Percentiles rank a stretch among this genome's conserved stretches.
Evolutionary conservation across 2,797 vertebrate genomes (phyloP).

Genomic region (Pantherophis vulpinus): DNA sequence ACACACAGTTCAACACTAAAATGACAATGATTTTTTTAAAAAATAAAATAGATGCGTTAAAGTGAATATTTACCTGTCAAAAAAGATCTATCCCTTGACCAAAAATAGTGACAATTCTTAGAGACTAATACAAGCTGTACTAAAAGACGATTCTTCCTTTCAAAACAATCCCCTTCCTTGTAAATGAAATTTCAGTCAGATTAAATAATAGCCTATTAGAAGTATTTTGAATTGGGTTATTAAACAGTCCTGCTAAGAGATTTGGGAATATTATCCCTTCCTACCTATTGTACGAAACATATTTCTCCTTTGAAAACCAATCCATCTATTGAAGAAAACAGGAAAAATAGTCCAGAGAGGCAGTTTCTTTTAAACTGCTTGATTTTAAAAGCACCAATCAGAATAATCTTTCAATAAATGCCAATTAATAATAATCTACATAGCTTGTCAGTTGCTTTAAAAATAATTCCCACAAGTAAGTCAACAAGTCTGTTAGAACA

Average conservation of each 20-base stretch:
- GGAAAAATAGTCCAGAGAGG: conserved; percentile 11
- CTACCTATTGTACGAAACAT: neutral
- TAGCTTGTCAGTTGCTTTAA: conserved; percentile 3
- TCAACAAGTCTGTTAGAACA: neutral
- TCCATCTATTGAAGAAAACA: conserved; percentile 17
- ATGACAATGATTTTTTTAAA: neutral
- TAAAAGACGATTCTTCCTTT: neutral
- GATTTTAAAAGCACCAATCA: neutral
- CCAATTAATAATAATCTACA: conserved; percentile 36
- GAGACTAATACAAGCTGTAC: neutral
- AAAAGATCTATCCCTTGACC: neutral
- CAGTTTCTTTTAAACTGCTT: fast-evolving
- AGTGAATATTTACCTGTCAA: neutral
- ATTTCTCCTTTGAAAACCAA: conserved; percentile 9
- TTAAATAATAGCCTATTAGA: conserved; percentile 9
- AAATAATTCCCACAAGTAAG: neutral
- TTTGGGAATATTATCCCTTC: conserved; percentile 5
- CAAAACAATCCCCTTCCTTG: neutral
- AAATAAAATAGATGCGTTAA: neutral
- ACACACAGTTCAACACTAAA: neutral
- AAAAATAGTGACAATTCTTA: neutral
- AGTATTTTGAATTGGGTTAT: neutral
- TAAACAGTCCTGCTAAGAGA: neutral
- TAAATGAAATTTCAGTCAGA: neutral
- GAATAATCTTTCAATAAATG: conserved; percentile 25